phyloP scores from a whole-genome alignment of 2,888 invertebrate genomes.

The Melinaea marsaeus region DNA sequence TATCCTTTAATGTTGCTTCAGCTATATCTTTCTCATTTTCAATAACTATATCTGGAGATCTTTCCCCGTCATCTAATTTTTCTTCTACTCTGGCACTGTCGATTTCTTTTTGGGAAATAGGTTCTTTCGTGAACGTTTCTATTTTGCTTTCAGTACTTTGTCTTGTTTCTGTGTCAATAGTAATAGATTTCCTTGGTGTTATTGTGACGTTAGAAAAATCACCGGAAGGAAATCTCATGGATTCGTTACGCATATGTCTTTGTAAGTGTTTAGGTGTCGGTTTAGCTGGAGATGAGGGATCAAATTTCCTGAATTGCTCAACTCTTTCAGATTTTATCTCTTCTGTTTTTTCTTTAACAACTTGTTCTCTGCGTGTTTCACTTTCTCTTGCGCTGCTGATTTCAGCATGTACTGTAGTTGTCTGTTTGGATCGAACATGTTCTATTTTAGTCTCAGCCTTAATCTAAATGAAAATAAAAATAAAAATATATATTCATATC shows the following conservation, averaged over 20 bases:
- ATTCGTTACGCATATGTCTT: conserved; percentile 74
- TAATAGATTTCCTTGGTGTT: conserved; percentile 63
- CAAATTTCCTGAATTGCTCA: conserved; percentile 68
- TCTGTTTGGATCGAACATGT: conserved; percentile 56
- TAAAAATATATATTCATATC: conserved; percentile 2
- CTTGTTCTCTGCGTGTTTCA: conserved; percentile 44
- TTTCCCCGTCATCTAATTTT: conserved; percentile 71
- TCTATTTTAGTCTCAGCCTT: conserved; percentile 65
- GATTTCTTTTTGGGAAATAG: conserved; percentile 69
- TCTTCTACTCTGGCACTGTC: conserved; percentile 75
- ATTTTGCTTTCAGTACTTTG: conserved; percentile 49
- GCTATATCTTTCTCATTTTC: conserved; percentile 70
- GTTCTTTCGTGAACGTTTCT: conserved; percentile 55
- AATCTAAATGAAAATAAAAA: conserved; percentile 40
- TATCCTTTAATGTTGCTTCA: conserved; percentile 67
- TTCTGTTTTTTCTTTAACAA: conserved; percentile 49
- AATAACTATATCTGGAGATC: conserved; percentile 62
- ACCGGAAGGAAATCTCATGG: conserved; percentile 75
- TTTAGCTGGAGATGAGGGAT: conserved; percentile 68
- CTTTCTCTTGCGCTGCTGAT: conserved; percentile 54
- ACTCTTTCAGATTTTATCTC: conserved; percentile 59
- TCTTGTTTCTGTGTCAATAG: conserved; percentile 68
- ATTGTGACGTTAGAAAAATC: conserved; percentile 75
- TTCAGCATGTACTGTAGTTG: conserved; percentile 60
- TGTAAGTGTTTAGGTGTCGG: conserved; percentile 75